phyloP scores from a whole-genome alignment of 2,797 vertebrate genomes.

The Moxostoma hubbsi region DNA sequence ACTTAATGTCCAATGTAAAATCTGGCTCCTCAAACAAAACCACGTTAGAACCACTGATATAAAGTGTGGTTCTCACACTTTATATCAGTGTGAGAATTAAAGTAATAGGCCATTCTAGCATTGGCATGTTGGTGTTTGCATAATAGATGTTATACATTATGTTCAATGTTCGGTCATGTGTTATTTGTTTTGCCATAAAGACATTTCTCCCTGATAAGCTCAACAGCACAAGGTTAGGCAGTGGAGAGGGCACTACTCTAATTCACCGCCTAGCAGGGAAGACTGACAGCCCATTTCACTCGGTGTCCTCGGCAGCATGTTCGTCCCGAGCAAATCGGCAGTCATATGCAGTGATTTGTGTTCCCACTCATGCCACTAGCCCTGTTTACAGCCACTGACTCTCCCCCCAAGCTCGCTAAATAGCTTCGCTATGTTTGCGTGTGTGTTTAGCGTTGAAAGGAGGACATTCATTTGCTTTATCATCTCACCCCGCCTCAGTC shows the following conservation, averaged over 20 bases:
- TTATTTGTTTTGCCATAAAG: constrained; percentile 18
- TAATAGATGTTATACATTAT: neutral
- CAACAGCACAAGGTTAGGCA: constrained; percentile 48
- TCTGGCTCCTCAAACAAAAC: no score
- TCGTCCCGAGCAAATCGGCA: constrained; percentile 54
- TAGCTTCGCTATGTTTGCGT: constrained; percentile 57
- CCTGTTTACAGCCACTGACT: constrained; percentile 73
- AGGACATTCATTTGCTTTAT: constrained; percentile 80
- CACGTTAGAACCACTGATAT: no score
- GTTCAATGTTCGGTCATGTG: neutral
- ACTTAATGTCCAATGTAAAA: no score
- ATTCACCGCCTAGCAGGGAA: constrained; percentile 49
- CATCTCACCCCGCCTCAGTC: constrained; percentile 66
- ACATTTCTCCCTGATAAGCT: constrained; percentile 44
- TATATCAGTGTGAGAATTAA: no score
- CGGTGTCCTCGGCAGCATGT: constrained; percentile 63
- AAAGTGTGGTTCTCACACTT: no score
- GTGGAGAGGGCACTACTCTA: constrained; percentile 42
- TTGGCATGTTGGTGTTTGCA: no score
- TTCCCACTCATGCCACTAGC: constrained; percentile 67
- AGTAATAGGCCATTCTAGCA: no score
- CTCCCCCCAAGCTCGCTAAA: constrained; percentile 54
- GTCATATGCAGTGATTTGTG: constrained; percentile 77
- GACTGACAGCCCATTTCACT: constrained; percentile 66
- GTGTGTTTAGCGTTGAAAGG: constrained; percentile 69